A percentile compares a stretch with the other conserved stretches of the same genome.
These are phyloP conservation scores for Protosalanx chinensis DNA, from an alignment of 2,797 vertebrate species.

Conservation along the genomic window DNA sequence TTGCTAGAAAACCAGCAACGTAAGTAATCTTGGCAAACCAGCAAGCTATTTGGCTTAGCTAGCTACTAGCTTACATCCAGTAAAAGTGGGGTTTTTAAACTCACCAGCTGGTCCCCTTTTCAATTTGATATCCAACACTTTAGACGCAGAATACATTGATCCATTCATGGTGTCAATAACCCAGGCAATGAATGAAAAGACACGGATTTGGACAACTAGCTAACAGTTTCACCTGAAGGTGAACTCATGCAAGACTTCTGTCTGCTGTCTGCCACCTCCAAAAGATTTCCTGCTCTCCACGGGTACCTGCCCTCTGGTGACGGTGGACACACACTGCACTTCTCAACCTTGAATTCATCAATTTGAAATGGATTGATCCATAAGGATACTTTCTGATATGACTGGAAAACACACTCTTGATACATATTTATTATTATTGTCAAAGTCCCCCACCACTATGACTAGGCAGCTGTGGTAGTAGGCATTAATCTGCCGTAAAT, in stretches of 20 bases:
- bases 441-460: no score
- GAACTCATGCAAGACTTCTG: slow-evolving; percentile 65
- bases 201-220: slow-evolving; percentile 22
- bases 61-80: not conserved
- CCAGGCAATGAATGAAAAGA: not conserved
- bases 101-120: slow-evolving; percentile 41
- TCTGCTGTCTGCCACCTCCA: slow-evolving; percentile 20
- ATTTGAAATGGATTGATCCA: no score
- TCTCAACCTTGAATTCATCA: no score
- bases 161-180: slow-evolving; percentile 32
- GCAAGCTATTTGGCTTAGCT: not conserved
- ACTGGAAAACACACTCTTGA: no score
- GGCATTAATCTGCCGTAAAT: no score
- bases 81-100: not conserved
- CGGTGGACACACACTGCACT: not conserved
- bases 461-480: no score
- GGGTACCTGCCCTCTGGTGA: slow-evolving; percentile 37
- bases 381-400: no score
- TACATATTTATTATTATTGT: no score
- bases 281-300: slow-evolving; percentile 22
- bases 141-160: slow-evolving; percentile 8
- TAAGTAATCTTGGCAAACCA: not conserved
- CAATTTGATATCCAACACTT: slow-evolving; percentile 29
- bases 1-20: not conserved
- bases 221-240: slow-evolving; percentile 54